Percentiles rank a stretch among this genome's conserved stretches.
These are phyloP conservation scores for Gonatopus flavifemur DNA, from an alignment of 1,140 invertebrate genomes.

Conservation along the genomic window DNA sequence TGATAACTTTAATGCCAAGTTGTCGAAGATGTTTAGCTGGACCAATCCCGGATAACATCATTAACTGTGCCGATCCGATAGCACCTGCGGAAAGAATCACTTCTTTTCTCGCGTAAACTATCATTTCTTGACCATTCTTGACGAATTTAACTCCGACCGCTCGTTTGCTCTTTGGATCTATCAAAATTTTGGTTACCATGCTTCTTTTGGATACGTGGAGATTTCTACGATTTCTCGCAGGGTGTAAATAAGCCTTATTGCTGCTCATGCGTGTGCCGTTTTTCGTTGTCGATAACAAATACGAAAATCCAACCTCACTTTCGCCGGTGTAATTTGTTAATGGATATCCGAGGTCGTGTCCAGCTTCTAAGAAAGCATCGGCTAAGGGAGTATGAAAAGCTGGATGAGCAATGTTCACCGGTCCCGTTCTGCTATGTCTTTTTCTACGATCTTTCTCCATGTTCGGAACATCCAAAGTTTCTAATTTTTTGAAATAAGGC, in stretches of 20 bases:
- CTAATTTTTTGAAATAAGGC: conserved; percentile 81
- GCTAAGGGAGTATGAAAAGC: conserved; percentile 64
- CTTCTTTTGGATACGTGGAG: conserved; percentile 67
- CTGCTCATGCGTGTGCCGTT: conserved; percentile 76
- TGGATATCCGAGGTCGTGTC: conserved; percentile 66
- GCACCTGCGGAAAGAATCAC: conserved; percentile 77
- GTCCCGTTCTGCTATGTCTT: conserved; percentile 65
- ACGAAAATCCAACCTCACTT: conserved; percentile 65
- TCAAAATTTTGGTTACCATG: conserved; percentile 72
- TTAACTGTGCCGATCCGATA: conserved; percentile 73
- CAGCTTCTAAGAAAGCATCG: conserved; percentile 69
- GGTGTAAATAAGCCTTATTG: conserved; percentile 73
- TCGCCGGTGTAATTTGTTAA: conserved; percentile 75
- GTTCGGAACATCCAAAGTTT: conserved; percentile 66
- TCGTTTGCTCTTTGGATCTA: conserved; percentile 63
- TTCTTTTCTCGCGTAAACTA: conserved; percentile 68
- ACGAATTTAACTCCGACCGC: conserved; percentile 68
- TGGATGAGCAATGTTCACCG: conserved; percentile 62
- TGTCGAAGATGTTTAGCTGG: conserved; percentile 68
- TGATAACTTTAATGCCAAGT: conserved; percentile 64
- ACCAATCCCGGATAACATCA: conserved; percentile 83
- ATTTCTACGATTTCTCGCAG: conserved; percentile 64
- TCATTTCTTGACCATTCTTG: conserved; percentile 57
- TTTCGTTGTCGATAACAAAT: conserved; percentile 67
- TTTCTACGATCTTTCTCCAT: conserved; percentile 55